A percentile compares a stretch with the other conserved stretches of the same genome.
Conservation (phyloP, 92 coral and sea anemone species). For the Plumapathes pennacea region DNA sequence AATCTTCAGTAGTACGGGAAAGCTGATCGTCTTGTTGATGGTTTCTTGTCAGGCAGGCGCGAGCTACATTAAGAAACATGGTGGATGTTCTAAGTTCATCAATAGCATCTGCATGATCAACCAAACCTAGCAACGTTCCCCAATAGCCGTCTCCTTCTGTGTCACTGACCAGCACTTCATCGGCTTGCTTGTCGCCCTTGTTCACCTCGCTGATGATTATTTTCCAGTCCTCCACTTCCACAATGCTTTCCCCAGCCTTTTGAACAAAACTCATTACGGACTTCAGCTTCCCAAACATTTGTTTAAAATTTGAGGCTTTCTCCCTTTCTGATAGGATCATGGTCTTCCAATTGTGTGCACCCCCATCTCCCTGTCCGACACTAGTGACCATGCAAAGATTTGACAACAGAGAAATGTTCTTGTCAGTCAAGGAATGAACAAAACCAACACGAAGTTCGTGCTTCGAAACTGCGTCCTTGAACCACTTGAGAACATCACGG, state of each 20-base stretch:
- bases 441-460: slow-evolving; percentile 1
- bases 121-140: slow-evolving; percentile 17
- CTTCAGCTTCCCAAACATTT: slow-evolving; percentile 5
- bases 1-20: neutral
- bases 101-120: slow-evolving; percentile 9
- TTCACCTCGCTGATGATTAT: slow-evolving; percentile 14
- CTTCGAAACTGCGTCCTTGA: no score
- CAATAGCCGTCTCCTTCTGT: slow-evolving; percentile 4
- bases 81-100: neutral
- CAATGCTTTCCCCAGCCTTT: slow-evolving; percentile 13
- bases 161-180: neutral
- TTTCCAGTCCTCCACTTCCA: slow-evolving; percentile 1
- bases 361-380: neutral
- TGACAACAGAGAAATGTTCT: neutral
- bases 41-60: neutral
- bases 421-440: neutral
- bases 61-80: neutral
- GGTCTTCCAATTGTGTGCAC: neutral
- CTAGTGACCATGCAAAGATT: neutral
- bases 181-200: slow-evolving; percentile 1
- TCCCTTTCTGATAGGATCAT: neutral
- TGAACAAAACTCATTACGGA: slow-evolving; percentile 9
- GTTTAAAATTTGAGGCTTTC: neutral
- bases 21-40: neutral
- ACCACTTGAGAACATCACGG: no score